Base-by-base conservation (phyloP, 2,797 vertebrate species). In the Pipistrellus pipistrellus region DNA sequence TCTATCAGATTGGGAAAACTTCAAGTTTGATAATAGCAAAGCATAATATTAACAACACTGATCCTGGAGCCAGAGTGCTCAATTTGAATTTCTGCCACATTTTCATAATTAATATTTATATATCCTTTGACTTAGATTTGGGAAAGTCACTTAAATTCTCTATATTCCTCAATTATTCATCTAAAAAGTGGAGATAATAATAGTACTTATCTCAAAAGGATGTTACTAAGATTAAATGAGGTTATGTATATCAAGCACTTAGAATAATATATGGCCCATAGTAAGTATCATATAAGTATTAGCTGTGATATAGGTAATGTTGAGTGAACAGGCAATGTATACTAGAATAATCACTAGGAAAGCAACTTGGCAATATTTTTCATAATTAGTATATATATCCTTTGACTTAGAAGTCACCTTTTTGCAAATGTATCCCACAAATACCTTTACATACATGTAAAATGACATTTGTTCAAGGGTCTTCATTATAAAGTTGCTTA, bases 131-230 rank as follows among this genome's bases (percentile, higher is more conserved):
- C 38, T 41, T 41, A 41, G 38, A 41, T 85, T 78, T 94, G 51
- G 51, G 30, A 6, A 86, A 93, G 44, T 84, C 72, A 89, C 18
- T 86, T 89, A 90, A 93, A 90, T 55, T 95, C 21, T 81, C 73
- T 82, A 75, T 87, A 62, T 27, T 64, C 10, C 21, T 90, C 73
- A 71, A 73, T 38, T 90, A 92, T 85, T 89, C 48, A 62, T 41
- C 59, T 82, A 48, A 96, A 95, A 96, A 97, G 66, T 6, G 48
- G 41, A 90, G 38, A 73, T 68, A 83, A 89, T 55, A 95, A 69
- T 20, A 76, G 51, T 55, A 88, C 4, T 66, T 87, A 85, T 46
- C 55, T 88, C 78, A 83, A 89, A 91, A 20, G 23, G 27, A 88
- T 85, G 35, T 87, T 91, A 87, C n/a, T 91, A 89, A 85, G 35